A percentile compares a stretch with the other conserved stretches of the same genome.
Conservation (phyloP, 2,888 invertebrate genomes). For the Tenthredo amoena region DNA sequence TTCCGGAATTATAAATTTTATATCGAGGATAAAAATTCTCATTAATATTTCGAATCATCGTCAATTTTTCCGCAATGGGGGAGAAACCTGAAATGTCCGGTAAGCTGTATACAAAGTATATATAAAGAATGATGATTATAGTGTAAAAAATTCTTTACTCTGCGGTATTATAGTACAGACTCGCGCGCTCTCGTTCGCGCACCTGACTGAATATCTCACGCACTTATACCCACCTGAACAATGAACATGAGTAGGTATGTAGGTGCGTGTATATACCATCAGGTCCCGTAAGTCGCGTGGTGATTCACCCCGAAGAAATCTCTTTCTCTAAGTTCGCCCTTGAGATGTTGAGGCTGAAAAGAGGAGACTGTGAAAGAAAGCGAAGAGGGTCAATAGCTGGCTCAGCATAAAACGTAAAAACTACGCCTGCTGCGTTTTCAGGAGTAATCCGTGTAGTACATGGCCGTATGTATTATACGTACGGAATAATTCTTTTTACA, state of each 20-base stretch:
- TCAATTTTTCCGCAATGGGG: not conserved
- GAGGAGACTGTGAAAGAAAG: constrained; percentile 30
- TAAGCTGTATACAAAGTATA: not conserved
- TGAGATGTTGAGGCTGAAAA: constrained; percentile 58
- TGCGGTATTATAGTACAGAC: not conserved
- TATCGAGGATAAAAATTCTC: not conserved
- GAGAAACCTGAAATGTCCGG: not conserved
- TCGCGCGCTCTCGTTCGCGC: not conserved
- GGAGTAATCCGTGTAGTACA: not conserved
- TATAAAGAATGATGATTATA: not conserved
- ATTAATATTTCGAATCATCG: not conserved
- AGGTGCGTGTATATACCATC: not conserved
- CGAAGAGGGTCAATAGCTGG: constrained; percentile 34
- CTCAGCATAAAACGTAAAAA: constrained; percentile 23
- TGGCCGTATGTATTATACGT: not conserved
- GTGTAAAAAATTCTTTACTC: not conserved
- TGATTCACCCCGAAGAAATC: constrained; percentile 72
- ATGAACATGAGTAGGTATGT: not conserved
- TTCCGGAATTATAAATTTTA: no score
- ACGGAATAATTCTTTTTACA: not conserved
- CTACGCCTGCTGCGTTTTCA: not conserved
- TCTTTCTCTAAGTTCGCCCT: constrained; percentile 67
- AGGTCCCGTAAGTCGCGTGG: constrained; percentile 49
- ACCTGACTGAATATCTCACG: not conserved
- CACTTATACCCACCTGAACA: constrained; percentile 5